Base-by-base conservation (phyloP, 1,140 invertebrate species). In the Vanessa tameamea region DNA sequence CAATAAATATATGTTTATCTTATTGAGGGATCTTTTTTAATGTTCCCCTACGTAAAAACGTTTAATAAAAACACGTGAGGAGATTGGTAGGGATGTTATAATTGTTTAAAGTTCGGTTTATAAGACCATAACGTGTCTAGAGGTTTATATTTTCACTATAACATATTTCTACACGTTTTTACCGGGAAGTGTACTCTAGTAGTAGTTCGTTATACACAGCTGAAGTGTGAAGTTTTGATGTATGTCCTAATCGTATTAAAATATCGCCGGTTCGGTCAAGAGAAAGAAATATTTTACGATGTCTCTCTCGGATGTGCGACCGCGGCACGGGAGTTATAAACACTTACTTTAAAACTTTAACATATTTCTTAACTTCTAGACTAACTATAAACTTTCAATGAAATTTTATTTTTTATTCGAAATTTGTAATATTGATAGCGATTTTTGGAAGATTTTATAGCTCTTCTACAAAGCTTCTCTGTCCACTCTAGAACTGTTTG, bases 401-500 rank as follows among this genome's bases (percentile, higher is more conserved):
- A 37, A 61, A 61, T 61, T 61, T 51, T 61, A 61, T 31, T 61
- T 61, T 61, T 31, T 16, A 61, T 31, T 61, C 57, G 26, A 61
- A 61, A 61, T 61, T 61, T 61, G 23, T 61, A 37, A 61, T 61
- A 37, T 61, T 61, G 57, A 61, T 61, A 61, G 23, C 57, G 9
- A 69, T 69, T 69, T 69, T 69, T 59, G 51, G 51, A 69, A 69
- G 20, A 15, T 48, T 48, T 69, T 47, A 61, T 61, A 69, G 51
- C 55, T 69, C 67, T 55, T 59, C 67, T 59, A 69, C 53, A 59
- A 64, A 68, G 67, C 67, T 61, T 47, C 59, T 61, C 55, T 69
- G 53, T 69, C 67, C 67, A 69, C 26, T 69, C 23, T 69, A 69
- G 31, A 68, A 68, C 47, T 66, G 51, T 68, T 69, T 69, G 57